Base-by-base conservation (phyloP, 2,113 vertebrate species). In the Phycodurus eques region DNA sequence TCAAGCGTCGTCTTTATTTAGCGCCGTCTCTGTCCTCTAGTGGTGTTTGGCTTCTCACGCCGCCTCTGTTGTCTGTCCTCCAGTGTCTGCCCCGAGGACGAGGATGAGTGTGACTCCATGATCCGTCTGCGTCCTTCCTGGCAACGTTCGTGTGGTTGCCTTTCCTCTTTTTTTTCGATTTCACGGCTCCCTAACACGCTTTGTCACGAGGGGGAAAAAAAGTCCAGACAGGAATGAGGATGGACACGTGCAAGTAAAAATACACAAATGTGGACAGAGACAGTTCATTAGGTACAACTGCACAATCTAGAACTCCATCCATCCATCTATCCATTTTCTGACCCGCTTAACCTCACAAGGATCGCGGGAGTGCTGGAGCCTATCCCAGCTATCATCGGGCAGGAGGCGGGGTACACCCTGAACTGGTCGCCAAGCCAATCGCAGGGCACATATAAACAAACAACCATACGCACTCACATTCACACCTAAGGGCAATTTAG, bases 51-150 rank as follows among this genome's bases (percentile, higher is more conserved):
- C 76, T 60, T 68, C 54, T 5, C 44, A 77, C 77, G 67, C 80
- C 74, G 75, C 76, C 63, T 64, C 57, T 4, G 53, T 79, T 81
- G 71, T 82, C 75, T 73, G 42, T 63, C 49, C 19, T 65, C 19
- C 0, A 83, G 75, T 2, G 33, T 82, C 81, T 80, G 76, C 80
- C 75, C 77, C 14, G 42, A 78, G 78, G 80, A 67, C 17, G 75
- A 80, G 68, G 80, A 79, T 73, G 57, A 72, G 49, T 46, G 43
- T 53, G 47, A 57, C 83, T 84, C 79, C 81, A 86, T 77, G 74
- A 84, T 81, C 70, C 57, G 60, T 64, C 66, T 33, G 20, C 60
- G 44, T 61, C 65, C 71, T 64, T 35, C 31, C 31, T 35, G 31
- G 14, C 31, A 73, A 82, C 75, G 7, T 77, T 53, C 43, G 71